These are phyloP conservation scores for Perdita meconis DNA, from an alignment of 2,888 invertebrate genomes.

Conservation along the genomic window DNA sequence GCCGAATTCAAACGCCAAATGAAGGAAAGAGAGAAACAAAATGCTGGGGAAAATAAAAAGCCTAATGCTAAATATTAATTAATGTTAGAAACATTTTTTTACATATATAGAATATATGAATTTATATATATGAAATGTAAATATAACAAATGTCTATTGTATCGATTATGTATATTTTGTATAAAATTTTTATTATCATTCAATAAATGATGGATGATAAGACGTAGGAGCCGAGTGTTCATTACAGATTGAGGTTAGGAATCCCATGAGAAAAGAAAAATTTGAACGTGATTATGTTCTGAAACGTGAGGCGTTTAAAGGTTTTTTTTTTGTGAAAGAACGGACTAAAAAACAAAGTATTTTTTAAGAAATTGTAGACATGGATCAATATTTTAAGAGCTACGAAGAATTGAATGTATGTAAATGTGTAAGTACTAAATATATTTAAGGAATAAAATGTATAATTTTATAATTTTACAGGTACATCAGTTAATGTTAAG, in stretches of 20 bases:
- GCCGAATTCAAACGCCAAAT: conserved; percentile 72
- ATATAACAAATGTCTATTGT: not conserved
- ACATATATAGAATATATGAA: too few relatives aligned
- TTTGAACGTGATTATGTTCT: not conserved
- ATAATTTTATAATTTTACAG: conserved; percentile 83
- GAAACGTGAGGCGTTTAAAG: not conserved
- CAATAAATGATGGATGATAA: not conserved
- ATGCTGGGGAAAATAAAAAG: conserved; percentile 16
- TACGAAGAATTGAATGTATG: conserved; percentile 91
- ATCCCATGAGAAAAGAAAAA: not conserved
- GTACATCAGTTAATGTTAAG: conserved; percentile 92
- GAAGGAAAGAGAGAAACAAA: conserved; percentile 58
- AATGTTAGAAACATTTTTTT: too few relatives aligned
- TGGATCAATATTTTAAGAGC: conserved; percentile 88
- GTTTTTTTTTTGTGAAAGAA: conserved; percentile 1
- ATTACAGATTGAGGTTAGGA: conserved; percentile 28
- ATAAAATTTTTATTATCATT: not conserved
- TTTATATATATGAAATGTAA: not conserved
- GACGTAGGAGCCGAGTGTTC: not conserved
- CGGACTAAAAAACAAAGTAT: not conserved
- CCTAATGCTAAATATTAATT: conserved; percentile 50
- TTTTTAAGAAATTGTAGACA: conserved; percentile 12
- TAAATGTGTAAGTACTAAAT: conserved; percentile 48
- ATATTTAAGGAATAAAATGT: conserved; percentile 1
- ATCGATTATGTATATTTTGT: conserved; percentile 7